These are phyloP conservation scores for Apis dorsata DNA, from an alignment of 1,140 invertebrate species.

Conservation along the genomic window DNA sequence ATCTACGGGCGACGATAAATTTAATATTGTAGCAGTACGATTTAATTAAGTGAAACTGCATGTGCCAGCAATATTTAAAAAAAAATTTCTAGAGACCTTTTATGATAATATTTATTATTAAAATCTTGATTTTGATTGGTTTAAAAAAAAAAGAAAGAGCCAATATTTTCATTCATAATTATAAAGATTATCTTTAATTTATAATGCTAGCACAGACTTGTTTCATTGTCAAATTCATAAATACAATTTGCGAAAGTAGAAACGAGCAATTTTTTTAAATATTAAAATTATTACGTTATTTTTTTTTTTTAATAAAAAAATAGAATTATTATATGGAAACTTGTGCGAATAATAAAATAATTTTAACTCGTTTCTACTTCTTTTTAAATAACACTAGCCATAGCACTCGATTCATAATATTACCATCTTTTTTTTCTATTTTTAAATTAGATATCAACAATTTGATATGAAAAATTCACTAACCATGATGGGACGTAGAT, in stretches of 20 bases:
- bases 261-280: conserved; percentile 25
- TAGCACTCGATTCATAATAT: conserved; percentile 38
- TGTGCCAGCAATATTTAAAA: conserved; percentile 42
- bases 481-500: conserved; percentile 61
- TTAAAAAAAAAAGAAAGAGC: background rate
- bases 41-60: conserved; percentile 51
- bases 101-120: background rate
- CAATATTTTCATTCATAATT: background rate
- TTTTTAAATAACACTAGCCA: background rate
- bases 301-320: background rate
- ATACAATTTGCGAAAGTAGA: conserved; percentile 38
- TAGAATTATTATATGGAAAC: background rate
- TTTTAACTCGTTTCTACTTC: conserved; percentile 53
- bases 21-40: conserved; percentile 53
- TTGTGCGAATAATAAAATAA: conserved; percentile 32
- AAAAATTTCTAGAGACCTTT: background rate
- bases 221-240: conserved; percentile 31
- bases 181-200: background rate
- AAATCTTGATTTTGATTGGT: background rate
- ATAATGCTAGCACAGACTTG: conserved; percentile 37
- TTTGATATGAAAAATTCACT: conserved; percentile 63
- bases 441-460: conserved; percentile 56
- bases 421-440: conserved; percentile 42
- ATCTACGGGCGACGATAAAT: conserved; percentile 58
- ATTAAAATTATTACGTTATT: background rate